Base-by-base conservation (phyloP, 2,797 vertebrate genomes). In the Threskiornis aethiopicus region DNA sequence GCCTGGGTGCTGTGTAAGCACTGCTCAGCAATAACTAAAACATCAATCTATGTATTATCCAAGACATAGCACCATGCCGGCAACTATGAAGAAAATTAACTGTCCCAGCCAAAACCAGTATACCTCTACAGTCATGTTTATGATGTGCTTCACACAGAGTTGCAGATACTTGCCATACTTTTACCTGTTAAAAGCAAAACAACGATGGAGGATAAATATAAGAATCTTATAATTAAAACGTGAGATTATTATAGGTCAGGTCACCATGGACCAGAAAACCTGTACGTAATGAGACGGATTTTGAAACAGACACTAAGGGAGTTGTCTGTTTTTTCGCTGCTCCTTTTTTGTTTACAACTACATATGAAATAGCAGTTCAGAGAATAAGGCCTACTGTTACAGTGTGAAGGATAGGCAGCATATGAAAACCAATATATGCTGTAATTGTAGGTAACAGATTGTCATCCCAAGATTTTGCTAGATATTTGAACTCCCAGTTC, bases 301-400 rank as follows among this genome's bases (percentile, higher is more conserved):
- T 57, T 58, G 37, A 81, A 78, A 26, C 14, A 57, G 10, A 42
- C 14, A 8, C 3, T 42, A n/a, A 59, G 9, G 33, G 13, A 69
- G 5, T 31, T 72, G 5, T 49, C 21, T 73, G 18, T 0, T 0
- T 19, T 70, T 66, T 58, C 29, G 6, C 1, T 4, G 4, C 10
- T 65, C 3, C 54, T 0, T 7, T 71, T 87, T 72, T 78, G 5
- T 39, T 86, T 94, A 44, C 4, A 64, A 9, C 8, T 28, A 70
- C 3, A 7, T 29, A 46, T 46, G 33, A 84, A 67, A 55, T 31
- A 55, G 7, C 16, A 69, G 18, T 47, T 82, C 46, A 82, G 64
- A 58, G 5, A 67, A 22, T 35, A 65, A 57, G 19, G n/a, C 4
- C 12, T 51, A 17, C 19, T 75, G 12, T 52, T 72, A 66, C 24